A percentile compares a stretch with the other conserved stretches of the same genome.
These are phyloP conservation scores for Drosophila emarginata DNA, from an alignment of 2,888 invertebrate species.

Conservation along the genomic window DNA sequence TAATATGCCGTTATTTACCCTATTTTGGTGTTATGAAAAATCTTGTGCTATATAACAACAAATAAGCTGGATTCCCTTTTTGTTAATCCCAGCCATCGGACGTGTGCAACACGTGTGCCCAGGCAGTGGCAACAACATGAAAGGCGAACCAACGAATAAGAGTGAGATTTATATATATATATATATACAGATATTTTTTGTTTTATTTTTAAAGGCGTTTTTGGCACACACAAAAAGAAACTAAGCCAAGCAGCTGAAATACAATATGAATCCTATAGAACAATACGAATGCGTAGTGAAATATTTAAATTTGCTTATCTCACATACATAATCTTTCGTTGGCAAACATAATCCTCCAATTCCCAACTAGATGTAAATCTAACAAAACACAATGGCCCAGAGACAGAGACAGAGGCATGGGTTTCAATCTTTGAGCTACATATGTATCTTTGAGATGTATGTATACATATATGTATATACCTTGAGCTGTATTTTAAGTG, in stretches of 20 bases:
- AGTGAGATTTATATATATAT: background rate
- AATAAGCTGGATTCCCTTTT: background rate
- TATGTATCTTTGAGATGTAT: constrained; percentile 48
- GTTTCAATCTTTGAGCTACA: constrained; percentile 31
- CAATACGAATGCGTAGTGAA: constrained; percentile 33
- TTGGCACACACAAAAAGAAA: constrained; percentile 13
- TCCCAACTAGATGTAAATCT: constrained; percentile 61
- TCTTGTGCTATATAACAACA: constrained; percentile 5
- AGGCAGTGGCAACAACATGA: constrained; percentile 52
- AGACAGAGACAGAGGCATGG: constrained; percentile 13
- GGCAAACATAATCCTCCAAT: constrained; percentile 47
- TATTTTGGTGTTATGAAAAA: constrained; percentile 41
- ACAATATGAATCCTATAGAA: constrained; percentile 3
- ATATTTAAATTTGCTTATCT: constrained; percentile 54
- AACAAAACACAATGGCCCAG: constrained; percentile 56
- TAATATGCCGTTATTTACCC: constrained; percentile 44
- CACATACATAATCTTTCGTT: constrained; percentile 43
- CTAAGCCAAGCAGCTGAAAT: constrained; percentile 8
- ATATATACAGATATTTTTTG: constrained; percentile 4
- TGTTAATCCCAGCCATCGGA: constrained; percentile 40
- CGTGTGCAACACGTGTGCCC: constrained; percentile 64
- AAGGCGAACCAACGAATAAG: constrained; percentile 49
- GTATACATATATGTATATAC: constrained; percentile 14
- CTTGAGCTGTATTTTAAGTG: constrained; percentile 8
- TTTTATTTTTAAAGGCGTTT: constrained; percentile 9